A percentile compares a stretch with the other conserved stretches of the same genome.
Conservation (phyloP, 2,797 vertebrate species). For the Poecilia gillii region DNA sequence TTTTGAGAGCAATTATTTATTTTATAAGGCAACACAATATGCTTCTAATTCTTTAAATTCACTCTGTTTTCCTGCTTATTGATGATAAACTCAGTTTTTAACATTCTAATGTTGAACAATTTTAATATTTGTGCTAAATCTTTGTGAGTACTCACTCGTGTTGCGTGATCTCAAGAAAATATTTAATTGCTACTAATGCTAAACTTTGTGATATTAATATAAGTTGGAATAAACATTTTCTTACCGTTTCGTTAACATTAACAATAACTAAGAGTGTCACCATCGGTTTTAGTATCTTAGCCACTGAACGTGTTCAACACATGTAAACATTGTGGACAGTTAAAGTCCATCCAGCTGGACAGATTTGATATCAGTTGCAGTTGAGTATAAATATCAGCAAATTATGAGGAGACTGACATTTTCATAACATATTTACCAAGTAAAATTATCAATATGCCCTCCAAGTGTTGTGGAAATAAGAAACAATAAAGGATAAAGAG, state of each 20-base stretch:
- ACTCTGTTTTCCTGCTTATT: not conserved
- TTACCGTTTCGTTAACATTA: not conserved
- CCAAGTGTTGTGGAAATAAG: not conserved
- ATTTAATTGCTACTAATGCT: not conserved
- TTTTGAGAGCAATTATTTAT: not conserved
- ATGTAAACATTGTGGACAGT: not conserved
- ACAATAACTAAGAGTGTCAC: not conserved
- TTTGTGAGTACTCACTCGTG: not conserved
- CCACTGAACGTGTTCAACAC: not conserved
- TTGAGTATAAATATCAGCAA: not conserved
- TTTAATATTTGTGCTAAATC: not conserved
- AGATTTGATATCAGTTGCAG: not conserved
- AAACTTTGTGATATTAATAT: not conserved
- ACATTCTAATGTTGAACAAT: not conserved
- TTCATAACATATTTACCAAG: not conserved
- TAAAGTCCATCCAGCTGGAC: not conserved
- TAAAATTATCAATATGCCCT: not conserved
- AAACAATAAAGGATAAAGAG: not conserved
- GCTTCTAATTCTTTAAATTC: not conserved
- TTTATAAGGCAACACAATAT: not conserved
- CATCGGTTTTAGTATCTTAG: not conserved
- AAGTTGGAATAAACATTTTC: not conserved
- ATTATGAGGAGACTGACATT: not conserved
- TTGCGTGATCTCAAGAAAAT: not conserved
- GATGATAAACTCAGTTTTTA: not conserved